phyloP scores from a whole-genome alignment of 53 echinoderm and acorn worm genomes.

The Patiria pectinifera region DNA sequence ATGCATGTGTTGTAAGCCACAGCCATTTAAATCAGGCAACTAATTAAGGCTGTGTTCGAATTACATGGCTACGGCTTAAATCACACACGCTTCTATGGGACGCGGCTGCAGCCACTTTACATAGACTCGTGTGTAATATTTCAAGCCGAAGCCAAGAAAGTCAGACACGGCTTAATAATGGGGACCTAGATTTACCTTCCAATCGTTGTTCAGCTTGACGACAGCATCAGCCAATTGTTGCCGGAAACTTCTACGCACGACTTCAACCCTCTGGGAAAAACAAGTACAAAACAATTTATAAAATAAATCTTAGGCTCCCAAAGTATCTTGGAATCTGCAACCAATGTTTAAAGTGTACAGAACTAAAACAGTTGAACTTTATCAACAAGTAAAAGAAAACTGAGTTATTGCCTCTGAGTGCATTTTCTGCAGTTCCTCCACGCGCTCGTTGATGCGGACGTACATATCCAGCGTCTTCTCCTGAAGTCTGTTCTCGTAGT shows the following conservation, averaged over 20 bases:
- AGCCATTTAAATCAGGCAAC: neutral
- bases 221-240: conserved; percentile 93
- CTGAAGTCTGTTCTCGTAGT: conserved; percentile 95
- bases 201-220: conserved; percentile 89
- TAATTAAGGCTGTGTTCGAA: neutral
- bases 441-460: conserved; percentile 89
- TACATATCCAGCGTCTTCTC: conserved; percentile 97
- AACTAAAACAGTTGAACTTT: neutral
- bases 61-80: neutral
- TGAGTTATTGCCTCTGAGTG: conserved; percentile 75
- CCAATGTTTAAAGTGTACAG: neutral
- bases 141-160: too few species aligned
- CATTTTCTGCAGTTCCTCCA: conserved; percentile 86
- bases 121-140: too few species aligned
- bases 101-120: too few species aligned
- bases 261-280: conserved; percentile 75
- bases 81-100: too few species aligned
- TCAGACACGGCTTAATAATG: neutral
- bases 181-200: conserved; percentile 76
- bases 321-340: neutral
- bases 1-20: too few species aligned
- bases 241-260: conserved; percentile 91
- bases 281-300: neutral
- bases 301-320: neutral
- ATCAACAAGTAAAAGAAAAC: neutral